phyloP scores from a whole-genome alignment of 2,888 invertebrate species.

The Caenorhabditis sulstoni region DNA sequence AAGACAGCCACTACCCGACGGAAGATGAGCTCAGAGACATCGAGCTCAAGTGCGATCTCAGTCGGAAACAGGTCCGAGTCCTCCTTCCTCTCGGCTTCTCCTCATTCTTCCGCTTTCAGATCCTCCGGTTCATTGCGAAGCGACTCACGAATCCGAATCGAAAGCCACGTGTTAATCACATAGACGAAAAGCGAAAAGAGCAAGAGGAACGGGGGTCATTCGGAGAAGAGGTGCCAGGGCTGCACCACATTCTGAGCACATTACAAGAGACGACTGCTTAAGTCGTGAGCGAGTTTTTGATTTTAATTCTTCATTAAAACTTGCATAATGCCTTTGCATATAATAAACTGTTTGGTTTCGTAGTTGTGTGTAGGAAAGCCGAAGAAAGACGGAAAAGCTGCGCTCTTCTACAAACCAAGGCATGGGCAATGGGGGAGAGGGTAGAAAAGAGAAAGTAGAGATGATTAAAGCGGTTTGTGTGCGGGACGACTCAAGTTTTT shows the following conservation, averaged over 20 bases:
- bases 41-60: conserved; percentile 67
- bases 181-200: conserved; percentile 55
- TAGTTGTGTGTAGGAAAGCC: conserved; percentile 26
- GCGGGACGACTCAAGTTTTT: conserved; percentile 49
- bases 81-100: neutral
- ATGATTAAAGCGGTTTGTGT: conserved; percentile 40
- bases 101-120: conserved; percentile 36
- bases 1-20: conserved; percentile 68
- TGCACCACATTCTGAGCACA: conserved; percentile 37
- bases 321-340: conserved; percentile 55
- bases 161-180: conserved; percentile 64
- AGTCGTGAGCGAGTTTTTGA: neutral
- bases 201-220: conserved; percentile 47
- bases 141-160: conserved; percentile 66
- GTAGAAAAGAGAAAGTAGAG: conserved; percentile 4
- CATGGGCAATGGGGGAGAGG: conserved; percentile 35
- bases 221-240: conserved; percentile 29
- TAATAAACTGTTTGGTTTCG: conserved; percentile 37
- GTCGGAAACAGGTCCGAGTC: conserved; percentile 61
- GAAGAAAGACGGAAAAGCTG: conserved; percentile 52
- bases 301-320: conserved; percentile 52
- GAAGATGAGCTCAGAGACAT: conserved; percentile 68
- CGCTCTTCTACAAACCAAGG: conserved; percentile 51
- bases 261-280: conserved; percentile 39
- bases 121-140: conserved; percentile 69